Conservation (phyloP, 1,140 invertebrate genomes). For the Scaptodrosophila lebanonensis region DNA sequence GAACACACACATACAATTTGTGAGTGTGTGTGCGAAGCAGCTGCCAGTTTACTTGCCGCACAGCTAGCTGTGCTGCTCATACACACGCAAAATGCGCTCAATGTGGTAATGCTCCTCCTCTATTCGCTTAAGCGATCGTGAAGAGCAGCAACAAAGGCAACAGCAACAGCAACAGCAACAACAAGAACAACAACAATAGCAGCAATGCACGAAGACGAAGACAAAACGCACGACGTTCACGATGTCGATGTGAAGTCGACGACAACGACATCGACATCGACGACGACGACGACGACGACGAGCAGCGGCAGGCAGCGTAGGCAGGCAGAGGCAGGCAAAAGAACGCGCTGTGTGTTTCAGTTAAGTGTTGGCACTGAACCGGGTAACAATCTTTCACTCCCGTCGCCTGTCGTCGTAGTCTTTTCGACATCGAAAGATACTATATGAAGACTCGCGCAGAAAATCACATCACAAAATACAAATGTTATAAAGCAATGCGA, state of each 20-base stretch:
- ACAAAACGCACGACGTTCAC: conserved; percentile 24
- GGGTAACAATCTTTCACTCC: conserved; percentile 76
- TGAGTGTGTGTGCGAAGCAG: conserved; percentile 15
- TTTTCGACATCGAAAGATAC: too few relatives aligned
- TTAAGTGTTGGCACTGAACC: conserved; percentile 74
- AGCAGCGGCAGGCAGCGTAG: conserved; percentile 51
- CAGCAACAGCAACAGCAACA: conserved; percentile 1
- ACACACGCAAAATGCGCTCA: background rate
- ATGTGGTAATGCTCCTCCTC: conserved; percentile 42
- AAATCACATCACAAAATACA: conserved; percentile 18
- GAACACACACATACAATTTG: conserved; percentile 17
- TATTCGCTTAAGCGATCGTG: conserved; percentile 19
- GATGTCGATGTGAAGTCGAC: conserved; percentile 18
- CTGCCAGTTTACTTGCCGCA: too few relatives aligned
- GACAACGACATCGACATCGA: background rate
- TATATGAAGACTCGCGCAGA: too few relatives aligned
- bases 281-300: conserved; percentile 17
- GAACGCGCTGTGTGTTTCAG: conserved; percentile 72
- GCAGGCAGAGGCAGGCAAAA: conserved; percentile 58
- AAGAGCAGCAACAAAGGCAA: conserved; percentile 16
- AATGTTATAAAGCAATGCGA: conserved; percentile 6
- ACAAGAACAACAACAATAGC: conserved; percentile 10
- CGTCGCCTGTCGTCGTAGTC: conserved; percentile 49
- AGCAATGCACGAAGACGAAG: background rate
- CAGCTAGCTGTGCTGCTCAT: conserved; percentile 42